Conservation (phyloP, 2,797 vertebrate genomes). For the Sylvilagus floridanus region DNA sequence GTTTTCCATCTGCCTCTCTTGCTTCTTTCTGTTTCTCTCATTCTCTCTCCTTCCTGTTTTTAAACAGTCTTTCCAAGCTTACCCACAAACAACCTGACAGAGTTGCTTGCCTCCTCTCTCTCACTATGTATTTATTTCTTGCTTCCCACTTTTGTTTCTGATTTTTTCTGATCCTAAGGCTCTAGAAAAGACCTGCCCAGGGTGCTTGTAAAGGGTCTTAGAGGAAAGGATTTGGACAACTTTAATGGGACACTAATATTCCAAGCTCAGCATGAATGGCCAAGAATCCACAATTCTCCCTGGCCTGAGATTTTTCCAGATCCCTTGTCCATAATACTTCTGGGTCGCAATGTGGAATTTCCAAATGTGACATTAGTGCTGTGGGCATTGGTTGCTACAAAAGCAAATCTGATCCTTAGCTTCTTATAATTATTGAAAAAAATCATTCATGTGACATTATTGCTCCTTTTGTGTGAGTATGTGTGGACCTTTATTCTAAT, state of each 20-base stretch:
- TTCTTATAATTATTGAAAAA: background rate
- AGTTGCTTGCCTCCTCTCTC: background rate
- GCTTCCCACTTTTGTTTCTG: background rate
- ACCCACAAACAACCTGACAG: background rate
- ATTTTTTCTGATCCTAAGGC: background rate
- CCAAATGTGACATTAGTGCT: slow-evolving; percentile 55
- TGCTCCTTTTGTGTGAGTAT: too few relatives aligned
- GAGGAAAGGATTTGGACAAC: slow-evolving; percentile 54
- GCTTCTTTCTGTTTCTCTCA: slow-evolving; percentile 56
- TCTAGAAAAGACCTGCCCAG: background rate
- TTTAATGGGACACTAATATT: slow-evolving; percentile 66
- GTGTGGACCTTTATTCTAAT: background rate
- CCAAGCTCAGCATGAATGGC: slow-evolving; percentile 51
- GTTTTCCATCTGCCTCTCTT: slow-evolving; percentile 60
- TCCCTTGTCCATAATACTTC: background rate
- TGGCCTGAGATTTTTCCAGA: slow-evolving; percentile 75
- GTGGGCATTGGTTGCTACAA: slow-evolving; percentile 16
- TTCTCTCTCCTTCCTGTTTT: slow-evolving; percentile 6
- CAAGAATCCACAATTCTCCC: slow-evolving; percentile 52
- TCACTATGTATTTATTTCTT: background rate
- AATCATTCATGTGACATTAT: background rate
- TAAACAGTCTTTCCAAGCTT: background rate
- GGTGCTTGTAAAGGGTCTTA: background rate
- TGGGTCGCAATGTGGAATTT: slow-evolving; percentile 65
- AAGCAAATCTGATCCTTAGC: slow-evolving; percentile 38